phyloP scores from a whole-genome alignment of 1,140 invertebrate genomes.

The Sarcophaga peregrina region DNA sequence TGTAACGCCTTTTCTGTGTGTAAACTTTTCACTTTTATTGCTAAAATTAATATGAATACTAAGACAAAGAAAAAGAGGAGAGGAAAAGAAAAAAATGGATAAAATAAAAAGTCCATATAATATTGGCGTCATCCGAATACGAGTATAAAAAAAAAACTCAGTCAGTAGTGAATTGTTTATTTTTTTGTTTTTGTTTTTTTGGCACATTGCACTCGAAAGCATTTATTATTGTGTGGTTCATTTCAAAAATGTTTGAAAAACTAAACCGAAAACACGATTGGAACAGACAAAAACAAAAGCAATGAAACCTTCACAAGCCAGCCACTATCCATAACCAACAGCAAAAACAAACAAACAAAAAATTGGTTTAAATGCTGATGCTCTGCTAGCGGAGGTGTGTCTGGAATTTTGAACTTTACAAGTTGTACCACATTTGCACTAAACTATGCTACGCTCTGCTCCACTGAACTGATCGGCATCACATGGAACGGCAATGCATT shows the following conservation, averaged over 20 bases:
- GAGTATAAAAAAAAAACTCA: not conserved
- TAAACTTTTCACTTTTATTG: too few relatives aligned
- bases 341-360: conserved; percentile 5
- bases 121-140: too few relatives aligned
- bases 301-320: not conserved
- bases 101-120: too few relatives aligned
- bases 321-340: not conserved
- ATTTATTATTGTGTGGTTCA: not conserved
- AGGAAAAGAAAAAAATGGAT: too few relatives aligned
- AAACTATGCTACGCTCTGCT: not conserved
- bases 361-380: conserved; percentile 35
- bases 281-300: conserved; percentile 6
- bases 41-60: too few relatives aligned
- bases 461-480: conserved; percentile 4
- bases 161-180: conserved; percentile 16
- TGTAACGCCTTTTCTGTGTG: too few relatives aligned
- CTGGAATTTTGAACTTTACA: conserved; percentile 40
- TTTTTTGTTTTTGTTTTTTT: not conserved
- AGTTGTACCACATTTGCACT: conserved; percentile 29
- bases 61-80: too few relatives aligned
- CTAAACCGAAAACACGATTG: conserved; percentile 22
- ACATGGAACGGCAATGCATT: not conserved
- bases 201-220: too few relatives aligned
- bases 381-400: conserved; percentile 39
- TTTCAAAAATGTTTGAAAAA: conserved; percentile 31